Evolutionary conservation across 2,888 invertebrate species (phyloP).

Genomic region (Seladonia tumulorum): DNA sequence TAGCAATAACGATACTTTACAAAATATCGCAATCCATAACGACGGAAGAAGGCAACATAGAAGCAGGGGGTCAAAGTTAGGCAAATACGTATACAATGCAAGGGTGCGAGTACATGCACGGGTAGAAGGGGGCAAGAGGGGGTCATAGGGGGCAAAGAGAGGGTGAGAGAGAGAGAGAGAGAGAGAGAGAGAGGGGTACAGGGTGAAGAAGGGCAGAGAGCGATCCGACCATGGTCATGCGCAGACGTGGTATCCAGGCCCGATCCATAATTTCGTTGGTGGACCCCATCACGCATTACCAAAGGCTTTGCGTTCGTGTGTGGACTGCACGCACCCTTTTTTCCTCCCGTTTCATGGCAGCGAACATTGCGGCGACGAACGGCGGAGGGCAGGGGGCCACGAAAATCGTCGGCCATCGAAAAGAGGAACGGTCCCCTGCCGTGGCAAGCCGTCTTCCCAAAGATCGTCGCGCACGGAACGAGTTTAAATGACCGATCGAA

Average conservation of each 20-base stretch:
- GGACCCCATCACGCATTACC: constrained; percentile 74
- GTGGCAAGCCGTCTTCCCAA: constrained; percentile 21
- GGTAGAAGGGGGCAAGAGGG: background rate
- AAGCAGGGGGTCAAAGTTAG: constrained; percentile 7
- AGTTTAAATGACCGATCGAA: constrained; percentile 10
- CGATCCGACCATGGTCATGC: constrained; percentile 62
- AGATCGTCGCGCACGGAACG: background rate
- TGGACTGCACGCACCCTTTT: constrained; percentile 64
- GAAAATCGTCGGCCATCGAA: constrained; percentile 40
- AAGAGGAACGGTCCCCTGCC: constrained; percentile 19
- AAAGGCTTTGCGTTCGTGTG: constrained; percentile 65
- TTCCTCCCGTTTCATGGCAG: constrained; percentile 40
- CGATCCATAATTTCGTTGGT: constrained; percentile 83
- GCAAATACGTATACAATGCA: constrained; percentile 25
- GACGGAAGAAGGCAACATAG: background rate
- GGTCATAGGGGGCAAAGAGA: background rate
- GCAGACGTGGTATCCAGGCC: constrained; percentile 75
- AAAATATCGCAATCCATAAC: constrained; percentile 9
- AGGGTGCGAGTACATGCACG: constrained; percentile 38
- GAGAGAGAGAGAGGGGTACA: constrained; percentile 1
- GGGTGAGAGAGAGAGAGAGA: background rate
- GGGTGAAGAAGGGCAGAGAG: constrained; percentile 57
- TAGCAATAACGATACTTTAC: background rate
- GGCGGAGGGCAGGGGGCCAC: constrained; percentile 16
- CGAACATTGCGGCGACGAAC: background rate